Evolutionary conservation across 2,888 invertebrate genomes (phyloP).

Genomic region (Meliscaeva auricollis): DNA sequence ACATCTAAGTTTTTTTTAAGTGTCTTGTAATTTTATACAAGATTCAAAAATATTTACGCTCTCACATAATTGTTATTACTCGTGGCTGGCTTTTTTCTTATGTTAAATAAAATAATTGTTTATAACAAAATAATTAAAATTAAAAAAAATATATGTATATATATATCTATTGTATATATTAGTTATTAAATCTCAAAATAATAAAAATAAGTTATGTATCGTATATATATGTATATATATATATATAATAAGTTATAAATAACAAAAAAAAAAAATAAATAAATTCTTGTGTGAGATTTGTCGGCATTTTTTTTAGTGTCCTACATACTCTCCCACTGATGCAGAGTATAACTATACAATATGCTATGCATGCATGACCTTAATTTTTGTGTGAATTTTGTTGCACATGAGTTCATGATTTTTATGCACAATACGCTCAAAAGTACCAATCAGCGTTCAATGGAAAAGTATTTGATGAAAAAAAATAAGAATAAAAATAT

Average conservation of each 20-base stretch:
- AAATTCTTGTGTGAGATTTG: conserved; percentile 60
- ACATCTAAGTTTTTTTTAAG: neutral
- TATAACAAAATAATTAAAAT: conserved; percentile 56
- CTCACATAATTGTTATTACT: conserved; percentile 24
- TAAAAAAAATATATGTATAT: conserved; percentile 51
- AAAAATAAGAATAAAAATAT: conserved; percentile 53
- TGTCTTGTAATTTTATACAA: neutral
- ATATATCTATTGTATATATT: conserved; percentile 51
- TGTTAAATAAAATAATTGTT: conserved; percentile 32
- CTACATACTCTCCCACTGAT: conserved; percentile 29
- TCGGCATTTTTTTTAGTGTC: conserved; percentile 15
- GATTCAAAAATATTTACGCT: conserved; percentile 17
- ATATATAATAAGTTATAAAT: conserved; percentile 58
- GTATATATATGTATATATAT: conserved; percentile 43
- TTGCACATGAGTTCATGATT: neutral
- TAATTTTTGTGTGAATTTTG: neutral
- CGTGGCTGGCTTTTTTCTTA: conserved; percentile 46
- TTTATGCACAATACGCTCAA: conserved; percentile 50
- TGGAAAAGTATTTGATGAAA: conserved; percentile 23
- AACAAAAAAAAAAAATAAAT: conserved; percentile 55
- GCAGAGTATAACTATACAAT: conserved; percentile 12
- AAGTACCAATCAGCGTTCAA: conserved; percentile 54
- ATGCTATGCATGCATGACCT: conserved; percentile 9
- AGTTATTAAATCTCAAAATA: conserved; percentile 64
- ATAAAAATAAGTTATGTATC: conserved; percentile 70